Percentiles rank a stretch among this genome's conserved stretches.
Conservation (phyloP, 2,797 vertebrate species). For the Smutsia gigantea region DNA sequence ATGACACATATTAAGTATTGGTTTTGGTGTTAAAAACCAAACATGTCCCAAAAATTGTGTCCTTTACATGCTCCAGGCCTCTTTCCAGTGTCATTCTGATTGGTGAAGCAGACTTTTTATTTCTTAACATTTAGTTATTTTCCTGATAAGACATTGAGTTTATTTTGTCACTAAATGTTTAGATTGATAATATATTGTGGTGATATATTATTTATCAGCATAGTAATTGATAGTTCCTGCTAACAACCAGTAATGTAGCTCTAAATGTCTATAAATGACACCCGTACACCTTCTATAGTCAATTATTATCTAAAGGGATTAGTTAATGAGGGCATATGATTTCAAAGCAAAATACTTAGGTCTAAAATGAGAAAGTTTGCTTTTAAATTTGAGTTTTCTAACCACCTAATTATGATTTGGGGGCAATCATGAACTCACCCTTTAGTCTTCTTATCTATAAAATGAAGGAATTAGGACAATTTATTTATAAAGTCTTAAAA, state of each 20-base stretch:
- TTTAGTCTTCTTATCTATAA: neutral
- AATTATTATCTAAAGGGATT: neutral
- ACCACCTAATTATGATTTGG: neutral
- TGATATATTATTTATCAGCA: neutral
- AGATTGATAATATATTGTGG: neutral
- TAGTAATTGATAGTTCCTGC: neutral
- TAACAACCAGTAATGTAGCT: neutral
- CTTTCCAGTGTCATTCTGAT: neutral
- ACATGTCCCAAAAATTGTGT: neutral
- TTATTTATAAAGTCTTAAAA: neutral
- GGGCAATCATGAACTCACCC: neutral
- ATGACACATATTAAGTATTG: neutral
- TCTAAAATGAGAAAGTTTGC: neutral
- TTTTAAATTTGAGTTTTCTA: neutral
- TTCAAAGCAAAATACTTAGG: constrained; percentile 19
- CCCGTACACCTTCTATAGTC: neutral
- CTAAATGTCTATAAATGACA: neutral
- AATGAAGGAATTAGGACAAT: neutral
- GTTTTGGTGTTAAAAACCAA: constrained; percentile 30
- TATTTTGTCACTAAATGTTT: constrained; percentile 17
- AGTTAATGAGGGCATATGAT: neutral
- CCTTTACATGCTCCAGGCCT: neutral
- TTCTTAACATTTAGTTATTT: neutral
- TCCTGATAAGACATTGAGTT: neutral
- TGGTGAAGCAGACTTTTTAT: neutral